These are phyloP conservation scores for Achatina immaculata DNA, from an alignment of 1,140 invertebrate genomes.

Conservation along the genomic window DNA sequence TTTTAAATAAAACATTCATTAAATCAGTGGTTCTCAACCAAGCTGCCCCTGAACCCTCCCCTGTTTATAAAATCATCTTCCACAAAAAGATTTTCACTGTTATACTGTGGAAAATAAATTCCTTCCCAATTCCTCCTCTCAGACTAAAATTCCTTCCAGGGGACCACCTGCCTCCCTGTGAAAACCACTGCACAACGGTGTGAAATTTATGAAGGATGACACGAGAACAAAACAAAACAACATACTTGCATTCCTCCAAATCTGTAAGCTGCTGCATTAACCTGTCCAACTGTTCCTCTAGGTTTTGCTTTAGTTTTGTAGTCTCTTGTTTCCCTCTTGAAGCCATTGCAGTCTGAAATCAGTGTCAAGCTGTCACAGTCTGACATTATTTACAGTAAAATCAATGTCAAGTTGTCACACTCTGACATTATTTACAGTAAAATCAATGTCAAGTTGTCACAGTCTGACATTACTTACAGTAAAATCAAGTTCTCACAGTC, in stretches of 20 bases:
- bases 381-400: background rate
- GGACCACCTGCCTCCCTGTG: no score
- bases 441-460: background rate
- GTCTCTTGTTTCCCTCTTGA: slow-evolving; percentile 74
- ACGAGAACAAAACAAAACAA: no score
- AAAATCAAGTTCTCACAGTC: background rate
- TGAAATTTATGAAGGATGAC: no score
- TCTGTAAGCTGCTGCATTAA: slow-evolving; percentile 81
- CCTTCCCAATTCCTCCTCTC: no score
- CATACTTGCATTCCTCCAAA: slow-evolving; percentile 81
- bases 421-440: background rate
- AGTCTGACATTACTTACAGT: background rate
- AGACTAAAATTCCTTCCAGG: no score
- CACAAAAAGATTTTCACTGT: no score
- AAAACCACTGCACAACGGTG: no score
- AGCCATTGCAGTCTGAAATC: slow-evolving; percentile 51
- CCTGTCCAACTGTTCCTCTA: slow-evolving; percentile 81
- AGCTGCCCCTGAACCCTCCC: no score
- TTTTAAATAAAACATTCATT: no score
- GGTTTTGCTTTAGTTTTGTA: slow-evolving; percentile 78
- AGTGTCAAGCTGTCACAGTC: background rate
- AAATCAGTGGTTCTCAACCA: no score
- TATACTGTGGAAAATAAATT: no score
- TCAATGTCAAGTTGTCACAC: background rate
- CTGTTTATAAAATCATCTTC: no score